phyloP scores from a whole-genome alignment of 2,888 invertebrate species.

The Thymelicus lineola region DNA sequence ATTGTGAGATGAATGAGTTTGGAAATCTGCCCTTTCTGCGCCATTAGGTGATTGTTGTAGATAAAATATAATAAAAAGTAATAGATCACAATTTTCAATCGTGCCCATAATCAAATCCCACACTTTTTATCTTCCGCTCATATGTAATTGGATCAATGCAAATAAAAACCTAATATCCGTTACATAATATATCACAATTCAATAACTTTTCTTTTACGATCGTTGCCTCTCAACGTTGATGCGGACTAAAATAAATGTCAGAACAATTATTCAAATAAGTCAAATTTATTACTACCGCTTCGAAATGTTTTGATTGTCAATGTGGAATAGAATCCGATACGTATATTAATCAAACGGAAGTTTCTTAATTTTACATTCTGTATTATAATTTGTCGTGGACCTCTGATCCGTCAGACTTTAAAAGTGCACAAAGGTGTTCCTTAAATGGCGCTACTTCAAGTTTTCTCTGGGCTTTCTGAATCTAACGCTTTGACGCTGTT shows the following conservation, averaged over 20 bases:
- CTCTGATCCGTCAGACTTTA: too few species aligned
- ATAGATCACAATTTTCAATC: too few species aligned
- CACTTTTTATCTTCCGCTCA: slow-evolving; percentile 1
- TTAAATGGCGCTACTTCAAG: too few species aligned
- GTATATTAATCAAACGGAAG: background rate
- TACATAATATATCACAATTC: slow-evolving; percentile 17
- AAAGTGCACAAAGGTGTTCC: too few species aligned
- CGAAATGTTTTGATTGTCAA: background rate
- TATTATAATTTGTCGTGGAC: background rate
- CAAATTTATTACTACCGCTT: slow-evolving; percentile 9
- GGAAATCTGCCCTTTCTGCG: too few species aligned
- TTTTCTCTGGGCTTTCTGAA: too few species aligned
- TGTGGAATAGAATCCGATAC: slow-evolving; percentile 2
- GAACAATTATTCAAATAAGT: slow-evolving; percentile 12
- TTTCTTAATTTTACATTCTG: background rate
- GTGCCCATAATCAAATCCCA: background rate
- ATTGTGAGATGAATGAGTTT: too few species aligned
- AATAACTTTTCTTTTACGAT: slow-evolving; percentile 23
- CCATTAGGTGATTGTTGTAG: too few species aligned
- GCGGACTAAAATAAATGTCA: background rate
- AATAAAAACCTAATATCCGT: slow-evolving; percentile 23
- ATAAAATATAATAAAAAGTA: too few species aligned
- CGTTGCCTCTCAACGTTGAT: slow-evolving; percentile 12
- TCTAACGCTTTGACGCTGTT: too few species aligned
- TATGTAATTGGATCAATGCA: slow-evolving; percentile 29